Conservation (phyloP, 1,140 invertebrate genomes). For the Campodea augens region DNA sequence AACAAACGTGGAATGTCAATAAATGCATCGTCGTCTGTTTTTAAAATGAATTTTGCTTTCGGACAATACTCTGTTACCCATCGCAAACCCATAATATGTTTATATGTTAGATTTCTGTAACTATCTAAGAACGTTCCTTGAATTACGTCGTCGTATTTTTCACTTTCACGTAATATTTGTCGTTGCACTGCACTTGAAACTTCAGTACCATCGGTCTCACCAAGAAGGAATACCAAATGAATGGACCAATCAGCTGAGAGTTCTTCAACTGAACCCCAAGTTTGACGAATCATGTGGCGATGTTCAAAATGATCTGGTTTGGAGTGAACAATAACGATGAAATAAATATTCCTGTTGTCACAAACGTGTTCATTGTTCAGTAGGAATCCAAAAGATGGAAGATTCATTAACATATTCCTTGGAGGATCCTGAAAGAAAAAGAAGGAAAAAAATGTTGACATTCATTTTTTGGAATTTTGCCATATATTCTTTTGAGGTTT, state of each 20-base stretch:
- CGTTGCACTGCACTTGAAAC: slow-evolving; percentile 11
- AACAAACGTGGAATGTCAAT: slow-evolving; percentile 27
- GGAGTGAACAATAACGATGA: no score
- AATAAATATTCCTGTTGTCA: no score
- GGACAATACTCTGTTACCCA: slow-evolving; percentile 27
- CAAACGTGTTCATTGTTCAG: no score
- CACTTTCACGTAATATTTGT: slow-evolving; percentile 11
- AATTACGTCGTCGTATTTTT: slow-evolving; percentile 19
- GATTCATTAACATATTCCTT: no score
- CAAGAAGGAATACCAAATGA: slow-evolving; percentile 20
- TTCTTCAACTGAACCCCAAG: slow-evolving; percentile 14
- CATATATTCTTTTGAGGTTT: no score
- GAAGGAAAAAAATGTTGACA: no score
- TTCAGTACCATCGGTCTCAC: slow-evolving; percentile 9
- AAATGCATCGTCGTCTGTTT: slow-evolving; percentile 34
- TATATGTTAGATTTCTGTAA: slow-evolving; percentile 28
- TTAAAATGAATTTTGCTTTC: slow-evolving; percentile 24
- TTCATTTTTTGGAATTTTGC: no score
- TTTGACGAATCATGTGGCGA: slow-evolving; percentile 20
- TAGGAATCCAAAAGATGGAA: no score
- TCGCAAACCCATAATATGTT: slow-evolving; percentile 28
- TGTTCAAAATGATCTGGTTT: slow-evolving; percentile 22
- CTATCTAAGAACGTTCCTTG: slow-evolving; percentile 25
- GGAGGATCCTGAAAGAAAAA: no score
- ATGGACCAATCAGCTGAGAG: slow-evolving; percentile 13